Evolutionary conservation across 2,888 invertebrate species (phyloP).

Genomic region (Alloplasta piceator): DNA sequence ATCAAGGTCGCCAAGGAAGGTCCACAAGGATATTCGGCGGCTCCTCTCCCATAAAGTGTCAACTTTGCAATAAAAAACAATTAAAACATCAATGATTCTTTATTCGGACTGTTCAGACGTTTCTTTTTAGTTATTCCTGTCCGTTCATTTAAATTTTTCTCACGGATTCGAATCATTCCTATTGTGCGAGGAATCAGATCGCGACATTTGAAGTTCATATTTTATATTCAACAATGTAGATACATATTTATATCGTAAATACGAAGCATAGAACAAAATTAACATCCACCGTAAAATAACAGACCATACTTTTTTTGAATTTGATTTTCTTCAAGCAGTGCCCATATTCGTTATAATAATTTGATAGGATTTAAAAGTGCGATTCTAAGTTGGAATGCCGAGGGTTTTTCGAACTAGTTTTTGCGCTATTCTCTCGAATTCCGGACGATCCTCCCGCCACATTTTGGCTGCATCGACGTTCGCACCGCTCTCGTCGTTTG

Average conservation of each 20-base stretch:
- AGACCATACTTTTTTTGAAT: conserved; percentile 20
- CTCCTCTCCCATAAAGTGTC: conserved; percentile 60
- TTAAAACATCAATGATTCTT: conserved; percentile 22
- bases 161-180: not conserved
- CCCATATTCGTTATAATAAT: conserved; percentile 4
- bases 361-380: conserved; percentile 30
- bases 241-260: conserved; percentile 11
- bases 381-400: conserved; percentile 86
- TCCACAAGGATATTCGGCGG: conserved; percentile 77
- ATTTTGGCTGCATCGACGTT: conserved; percentile 99
- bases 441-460: conserved; percentile 97
- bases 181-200: not conserved
- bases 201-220: not conserved
- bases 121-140: not conserved
- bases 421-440: conserved; percentile 97
- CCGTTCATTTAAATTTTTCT: not conserved
- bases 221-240: conserved; percentile 29
- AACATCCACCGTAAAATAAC: conserved; percentile 27
- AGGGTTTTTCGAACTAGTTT: conserved; percentile 96
- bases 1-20: conserved; percentile 88
- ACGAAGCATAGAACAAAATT: conserved; percentile 31
- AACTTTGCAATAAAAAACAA: conserved; percentile 60
- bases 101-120: not conserved
- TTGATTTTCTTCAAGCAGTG: conserved; percentile 21
- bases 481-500: conserved; percentile 99